Base-by-base conservation (phyloP, 2,888 invertebrate genomes). In the Meliscaeva auricollis region DNA sequence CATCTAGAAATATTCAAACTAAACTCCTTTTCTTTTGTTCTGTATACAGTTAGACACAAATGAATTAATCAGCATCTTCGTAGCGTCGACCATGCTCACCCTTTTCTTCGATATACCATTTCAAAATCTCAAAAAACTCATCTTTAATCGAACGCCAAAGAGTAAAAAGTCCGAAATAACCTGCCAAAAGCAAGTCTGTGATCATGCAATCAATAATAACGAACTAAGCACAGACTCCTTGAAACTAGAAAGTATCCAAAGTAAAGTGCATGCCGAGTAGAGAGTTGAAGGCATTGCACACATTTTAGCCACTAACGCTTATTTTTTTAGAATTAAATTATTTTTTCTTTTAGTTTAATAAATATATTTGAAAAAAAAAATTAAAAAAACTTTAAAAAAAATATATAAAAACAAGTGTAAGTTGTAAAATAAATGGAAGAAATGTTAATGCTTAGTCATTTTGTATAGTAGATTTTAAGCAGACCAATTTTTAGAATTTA, bases 21-120 rank as follows among this genome's bases (percentile, higher is more conserved):
- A n/a, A n/a, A n/a, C n/a, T n/a, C n/a, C n/a, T n/a, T n/a, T n/a
- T n/a, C n/a, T n/a, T n/a, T n/a, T n/a, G n/a, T n/a, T n/a, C n/a
- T n/a, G n/a, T n/a, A n/a, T 93, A 13, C 91, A 95, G 95, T 88
- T 94, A n/a, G 94, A 95, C 89, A 89, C 94, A 13, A 93, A 93
- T 87, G 95, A 95, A 91, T 91, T 93, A 46, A 83, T 93, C 13
- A 94, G 93, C 91, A 94, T 95, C 22, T 87, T 94, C 46, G 58
- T 92, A 11, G 92, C 93, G 5, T 94, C 95, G 0, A 91, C 93
- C 20, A 87, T 93, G 13, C 91, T 95, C 54, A 95, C 95, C 4
- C 89, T 95, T 26, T 90, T 95, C 3, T 94, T 96, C 87, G 96
- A 96, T 89, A 93, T 94, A 81, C 96, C 96, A 11, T 95, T 95